Conservation (phyloP, 2,113 vertebrate genomes). For the Mixornis gularis region DNA sequence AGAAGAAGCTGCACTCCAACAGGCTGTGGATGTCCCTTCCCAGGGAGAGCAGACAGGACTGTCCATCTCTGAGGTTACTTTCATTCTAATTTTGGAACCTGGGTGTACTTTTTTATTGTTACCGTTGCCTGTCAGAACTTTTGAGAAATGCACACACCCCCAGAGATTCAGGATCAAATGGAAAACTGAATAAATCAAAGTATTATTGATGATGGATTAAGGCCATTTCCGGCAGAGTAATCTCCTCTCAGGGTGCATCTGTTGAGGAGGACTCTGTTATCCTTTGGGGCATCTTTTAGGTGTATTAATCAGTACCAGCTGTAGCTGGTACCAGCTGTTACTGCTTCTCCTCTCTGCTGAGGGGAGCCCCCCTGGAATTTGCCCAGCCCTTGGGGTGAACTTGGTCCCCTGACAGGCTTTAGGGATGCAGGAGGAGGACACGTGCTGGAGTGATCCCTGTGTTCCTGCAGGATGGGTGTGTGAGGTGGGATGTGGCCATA, state of each 20-base stretch:
- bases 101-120: neutral
- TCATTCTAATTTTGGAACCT: neutral
- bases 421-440: neutral
- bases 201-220: neutral
- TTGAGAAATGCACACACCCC: neutral
- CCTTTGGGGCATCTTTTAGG: conserved; percentile 19
- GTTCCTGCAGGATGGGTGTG: neutral
- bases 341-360: neutral
- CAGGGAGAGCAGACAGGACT: neutral
- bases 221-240: neutral
- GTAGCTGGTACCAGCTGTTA: neutral
- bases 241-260: neutral
- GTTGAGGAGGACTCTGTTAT: neutral
- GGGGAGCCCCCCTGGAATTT: neutral
- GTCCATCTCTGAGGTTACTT: neutral
- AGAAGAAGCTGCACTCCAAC: neutral
- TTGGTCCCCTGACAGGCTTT: accelerated
- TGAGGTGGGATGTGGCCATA: neutral
- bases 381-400: neutral
- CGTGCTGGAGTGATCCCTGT: accelerated
- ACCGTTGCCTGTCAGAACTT: neutral
- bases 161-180: neutral
- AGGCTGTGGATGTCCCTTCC: neutral
- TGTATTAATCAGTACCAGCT: neutral
- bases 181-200: neutral